Base-by-base conservation (phyloP, 2,888 invertebrate genomes). In the Ophioninae sp. region DNA sequence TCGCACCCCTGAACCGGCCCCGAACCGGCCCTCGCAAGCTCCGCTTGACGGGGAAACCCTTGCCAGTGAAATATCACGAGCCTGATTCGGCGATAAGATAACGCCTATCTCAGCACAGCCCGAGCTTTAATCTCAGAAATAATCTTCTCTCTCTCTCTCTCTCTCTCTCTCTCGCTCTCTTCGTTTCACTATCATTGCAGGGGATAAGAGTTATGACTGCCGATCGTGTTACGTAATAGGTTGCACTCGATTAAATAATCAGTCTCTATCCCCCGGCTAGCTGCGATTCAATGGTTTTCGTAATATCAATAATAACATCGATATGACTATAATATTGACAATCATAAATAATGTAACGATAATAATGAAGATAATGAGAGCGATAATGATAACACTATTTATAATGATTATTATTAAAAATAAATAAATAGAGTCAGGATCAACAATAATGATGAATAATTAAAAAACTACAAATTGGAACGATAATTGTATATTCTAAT, bases 41-140 rank as follows among this genome's bases (percentile, higher is more conserved):
- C 13, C 13, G 10, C 44, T 44, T 44, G 3, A 13, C 13, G 13
- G 44, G 44, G 10, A 44, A 2, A 22, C 51, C 59, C 69, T 39
- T 23, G 13, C 39, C 39, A 79, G 69, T 75, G 83, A 83, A 80
- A 80, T 83, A 83, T 83, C 51, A 71, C 80, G 71, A 65, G 61
- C 17, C 73, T 23, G 80, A 83, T 83, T 78, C 69, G 1, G 22
- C 83, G 80, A 83, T 83, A 78, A 83, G 80, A 83, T 80, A 78
- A 78, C 71, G 30, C 37, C 17, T 73, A 64, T 73, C 77, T 58
- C 73, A 71, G 41, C 69, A 74, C 9, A 44, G 80, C 74, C 78
- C 63, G 37, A 63, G 73, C 23, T 81, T 64, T 81, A 80, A 80
- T 78, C 80, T 73, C 65, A 6, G 58, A 68, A 39, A 61, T 73